Conservation (phyloP, 2,797 vertebrate genomes). For the Myripristis murdjan region DNA sequence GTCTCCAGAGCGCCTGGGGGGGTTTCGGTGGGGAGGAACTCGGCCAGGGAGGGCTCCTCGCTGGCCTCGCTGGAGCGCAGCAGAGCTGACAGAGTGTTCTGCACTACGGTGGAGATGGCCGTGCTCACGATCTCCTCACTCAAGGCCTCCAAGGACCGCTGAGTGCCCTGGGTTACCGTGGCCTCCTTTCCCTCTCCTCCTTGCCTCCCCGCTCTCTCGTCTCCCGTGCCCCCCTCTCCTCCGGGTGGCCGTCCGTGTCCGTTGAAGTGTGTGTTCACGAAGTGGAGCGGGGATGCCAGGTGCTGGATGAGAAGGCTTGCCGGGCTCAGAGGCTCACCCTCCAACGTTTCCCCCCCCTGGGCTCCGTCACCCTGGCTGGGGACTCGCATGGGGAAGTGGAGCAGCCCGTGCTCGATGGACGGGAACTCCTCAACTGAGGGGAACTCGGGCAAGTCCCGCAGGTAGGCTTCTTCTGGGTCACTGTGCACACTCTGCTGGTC, state of each 20-base stretch:
- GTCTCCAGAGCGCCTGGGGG: constrained; percentile 58
- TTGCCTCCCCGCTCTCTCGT: constrained; percentile 25
- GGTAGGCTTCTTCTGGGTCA: constrained; percentile 91
- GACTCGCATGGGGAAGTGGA: constrained; percentile 78
- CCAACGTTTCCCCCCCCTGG: constrained; percentile 21
- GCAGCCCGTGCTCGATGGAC: constrained; percentile 82
- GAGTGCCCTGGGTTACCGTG: constrained; percentile 61
- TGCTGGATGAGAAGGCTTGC: constrained; percentile 86
- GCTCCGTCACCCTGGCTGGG: constrained; percentile 26
- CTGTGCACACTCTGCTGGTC: constrained; percentile 95
- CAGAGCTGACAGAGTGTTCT: constrained; percentile 91
- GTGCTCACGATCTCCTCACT: constrained; percentile 93
- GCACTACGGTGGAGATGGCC: constrained; percentile 90
- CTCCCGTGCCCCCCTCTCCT: constrained; percentile 29
- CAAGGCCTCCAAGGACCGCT: constrained; percentile 87
- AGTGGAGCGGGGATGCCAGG: constrained; percentile 95
- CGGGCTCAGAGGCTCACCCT: constrained; percentile 73
- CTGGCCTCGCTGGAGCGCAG: constrained; percentile 87
- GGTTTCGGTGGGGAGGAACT: constrained; percentile 72
- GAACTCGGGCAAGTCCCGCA: constrained; percentile 91
- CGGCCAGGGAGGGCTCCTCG: constrained; percentile 81
- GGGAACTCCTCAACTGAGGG: constrained; percentile 90
- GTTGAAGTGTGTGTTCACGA: constrained; percentile 99
- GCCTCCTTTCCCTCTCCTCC: constrained; percentile 42
- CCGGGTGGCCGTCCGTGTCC: constrained; percentile 80